Base-by-base conservation (phyloP, 2,888 invertebrate species). In the Thymelicus sylvestris region DNA sequence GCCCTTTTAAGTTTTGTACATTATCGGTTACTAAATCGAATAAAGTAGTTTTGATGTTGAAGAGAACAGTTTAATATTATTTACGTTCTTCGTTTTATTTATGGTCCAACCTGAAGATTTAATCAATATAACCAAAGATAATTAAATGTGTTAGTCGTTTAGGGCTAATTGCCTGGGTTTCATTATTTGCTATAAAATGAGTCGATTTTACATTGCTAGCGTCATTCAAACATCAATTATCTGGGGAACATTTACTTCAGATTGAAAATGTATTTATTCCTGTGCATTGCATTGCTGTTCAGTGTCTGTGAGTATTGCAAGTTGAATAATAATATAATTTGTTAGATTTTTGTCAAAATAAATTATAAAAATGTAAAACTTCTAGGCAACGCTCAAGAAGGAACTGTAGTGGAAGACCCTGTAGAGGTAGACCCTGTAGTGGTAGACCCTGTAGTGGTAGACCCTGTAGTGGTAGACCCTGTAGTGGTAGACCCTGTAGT, bases 291-390 rank as follows among this genome's bases (percentile, higher is more conserved):
- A 41, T 38, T 76, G 6, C 52, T 74, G 4, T 61, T 78, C 44
- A 73, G 52, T 1, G 65, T 63, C 12, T 72, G 76, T 77, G 72
- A 76, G 77, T 78, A 75, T 65, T 24, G 39, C 41, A 31, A 31
- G 31, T 41, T 41, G 44, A 10, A 44, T n/a, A n/a, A n/a, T n/a
- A n/a, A n/a, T 44, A 44, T 41, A 41, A 41, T 41, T 41, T 41
- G 12, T 44, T 12, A 44, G 12, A 12, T 57, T 5, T 57, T 31
- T 31, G 10, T 13, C 6, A 57, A 24, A 55, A 7, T 24, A 10
- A 10, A 8, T 31, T 24, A 55, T 31, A 57, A 13, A 13, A 57
- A 12, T 31, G 6, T 7, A 47, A 2, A 62, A 13, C 31, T 80
- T 81, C 0, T 39, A 76, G 76, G 76, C 57, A 72, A 64, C 47